These are phyloP conservation scores for Troides oblongomaculatus DNA, from an alignment of 2,888 invertebrate genomes.

Conservation along the genomic window DNA sequence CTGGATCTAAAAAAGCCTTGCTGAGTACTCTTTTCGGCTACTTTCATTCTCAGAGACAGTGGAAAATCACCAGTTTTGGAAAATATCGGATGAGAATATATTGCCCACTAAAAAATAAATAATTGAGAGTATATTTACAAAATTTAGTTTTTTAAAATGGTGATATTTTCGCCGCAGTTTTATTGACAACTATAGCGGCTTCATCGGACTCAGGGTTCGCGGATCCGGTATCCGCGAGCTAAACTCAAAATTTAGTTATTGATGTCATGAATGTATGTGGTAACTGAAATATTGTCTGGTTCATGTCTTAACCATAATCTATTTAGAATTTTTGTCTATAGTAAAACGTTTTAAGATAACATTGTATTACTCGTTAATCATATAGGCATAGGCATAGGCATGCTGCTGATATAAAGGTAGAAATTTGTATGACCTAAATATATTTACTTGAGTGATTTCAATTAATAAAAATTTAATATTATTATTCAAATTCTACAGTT, in stretches of 20 bases:
- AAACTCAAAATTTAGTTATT: neutral
- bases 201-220: too few species aligned
- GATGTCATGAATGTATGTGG: neutral
- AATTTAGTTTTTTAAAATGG: too few species aligned
- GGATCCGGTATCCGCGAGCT: too few species aligned
- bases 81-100: constrained; percentile 28
- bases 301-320: too few species aligned
- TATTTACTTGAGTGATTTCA: neutral
- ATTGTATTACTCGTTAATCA: too few species aligned
- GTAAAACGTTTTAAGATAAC: too few species aligned
- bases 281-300: neutral
- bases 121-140: neutral
- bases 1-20: constrained; percentile 29
- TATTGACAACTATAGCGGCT: too few species aligned
- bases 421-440: too few species aligned
- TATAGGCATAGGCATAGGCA: too few species aligned
- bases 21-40: constrained; percentile 22
- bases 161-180: too few species aligned
- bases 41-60: constrained; percentile 19
- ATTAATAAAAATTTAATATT: neutral
- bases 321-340: too few species aligned
- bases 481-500: neutral
- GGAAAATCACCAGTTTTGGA: constrained; percentile 30
- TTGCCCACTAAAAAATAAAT: constrained; percentile 9
- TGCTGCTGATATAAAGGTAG: too few species aligned